These are phyloP conservation scores for Phainopepla nitens DNA, from an alignment of 2,113 vertebrate species.

Conservation along the genomic window DNA sequence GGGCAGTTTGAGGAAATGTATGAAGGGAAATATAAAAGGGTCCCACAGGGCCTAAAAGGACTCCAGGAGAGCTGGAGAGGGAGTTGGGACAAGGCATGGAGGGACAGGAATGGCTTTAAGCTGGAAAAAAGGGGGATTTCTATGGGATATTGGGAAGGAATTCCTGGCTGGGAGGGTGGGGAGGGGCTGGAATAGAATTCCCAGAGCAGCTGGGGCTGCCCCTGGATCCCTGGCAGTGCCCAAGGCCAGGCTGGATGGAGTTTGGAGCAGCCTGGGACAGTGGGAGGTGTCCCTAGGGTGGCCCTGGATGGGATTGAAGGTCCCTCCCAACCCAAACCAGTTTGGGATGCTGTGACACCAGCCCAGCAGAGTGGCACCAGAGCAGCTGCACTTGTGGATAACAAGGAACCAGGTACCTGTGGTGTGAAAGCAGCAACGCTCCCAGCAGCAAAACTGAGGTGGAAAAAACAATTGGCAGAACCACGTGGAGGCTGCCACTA, in stretches of 20 bases:
- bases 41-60: background rate
- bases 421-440: slow-evolving; percentile 81
- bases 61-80: background rate
- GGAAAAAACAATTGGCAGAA: slow-evolving; percentile 81
- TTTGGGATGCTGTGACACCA: background rate
- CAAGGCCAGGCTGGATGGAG: background rate
- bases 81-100: background rate
- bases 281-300: background rate
- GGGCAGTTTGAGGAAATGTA: background rate
- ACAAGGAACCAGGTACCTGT: slow-evolving; percentile 72
- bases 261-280: background rate
- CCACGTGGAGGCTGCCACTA: slow-evolving; percentile 71
- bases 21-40: background rate
- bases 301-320: background rate
- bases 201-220: background rate
- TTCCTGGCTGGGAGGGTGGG: background rate
- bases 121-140: background rate
- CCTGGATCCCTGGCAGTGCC: background rate
- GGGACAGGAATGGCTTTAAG: background rate
- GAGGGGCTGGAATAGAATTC: accelerated
- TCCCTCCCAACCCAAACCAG: background rate
- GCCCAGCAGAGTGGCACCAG: background rate
- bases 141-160: background rate
- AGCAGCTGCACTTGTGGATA: background rate
- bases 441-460: slow-evolving; percentile 81